These are phyloP conservation scores for Rhinichthys osculus DNA, from an alignment of 2,797 vertebrate species.

Conservation along the genomic window DNA sequence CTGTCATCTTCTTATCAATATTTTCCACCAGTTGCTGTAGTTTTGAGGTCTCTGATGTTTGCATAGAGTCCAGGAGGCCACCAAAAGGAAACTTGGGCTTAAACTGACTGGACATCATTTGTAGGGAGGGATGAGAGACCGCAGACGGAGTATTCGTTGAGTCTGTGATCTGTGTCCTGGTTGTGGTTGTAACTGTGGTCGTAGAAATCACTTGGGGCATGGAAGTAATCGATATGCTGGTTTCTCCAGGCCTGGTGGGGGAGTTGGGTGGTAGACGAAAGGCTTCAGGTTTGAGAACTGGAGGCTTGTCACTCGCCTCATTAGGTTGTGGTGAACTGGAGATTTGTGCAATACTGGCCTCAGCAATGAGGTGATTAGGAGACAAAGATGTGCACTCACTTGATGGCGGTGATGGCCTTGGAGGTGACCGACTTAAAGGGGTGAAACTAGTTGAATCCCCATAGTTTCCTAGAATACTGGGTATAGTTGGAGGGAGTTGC, in stretches of 20 bases:
- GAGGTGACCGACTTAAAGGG: constrained; percentile 92
- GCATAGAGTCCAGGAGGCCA: constrained; percentile 98
- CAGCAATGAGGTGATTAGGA: constrained; percentile 86
- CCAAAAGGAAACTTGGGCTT: constrained; percentile 98
- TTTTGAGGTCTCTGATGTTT: constrained; percentile 99
- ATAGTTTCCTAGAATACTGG: constrained; percentile 84
- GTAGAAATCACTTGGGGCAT: constrained; percentile 81
- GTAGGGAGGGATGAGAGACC: constrained; percentile 87
- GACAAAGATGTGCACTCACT: constrained; percentile 96
- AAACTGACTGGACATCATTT: constrained; percentile 91
- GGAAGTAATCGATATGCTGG: constrained; percentile 71
- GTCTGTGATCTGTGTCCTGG: constrained; percentile 75
- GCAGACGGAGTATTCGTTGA: constrained; percentile 77
- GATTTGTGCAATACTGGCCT: constrained; percentile 77
- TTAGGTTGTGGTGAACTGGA: constrained; percentile 86
- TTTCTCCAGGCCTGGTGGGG: constrained; percentile 80
- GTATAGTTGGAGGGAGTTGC: constrained; percentile 92
- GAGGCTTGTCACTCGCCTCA: constrained; percentile 72
- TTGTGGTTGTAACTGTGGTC: constrained; percentile 74
- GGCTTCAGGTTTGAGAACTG: constrained; percentile 86
- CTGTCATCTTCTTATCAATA: constrained; percentile 99
- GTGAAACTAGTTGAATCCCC: constrained; percentile 92
- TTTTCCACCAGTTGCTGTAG: constrained; percentile 98
- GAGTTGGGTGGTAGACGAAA: constrained; percentile 83
- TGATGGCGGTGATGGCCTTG: constrained; percentile 92